These are phyloP conservation scores for Calypte anna DNA, from an alignment of 2,113 vertebrate genomes.

Conservation along the genomic window DNA sequence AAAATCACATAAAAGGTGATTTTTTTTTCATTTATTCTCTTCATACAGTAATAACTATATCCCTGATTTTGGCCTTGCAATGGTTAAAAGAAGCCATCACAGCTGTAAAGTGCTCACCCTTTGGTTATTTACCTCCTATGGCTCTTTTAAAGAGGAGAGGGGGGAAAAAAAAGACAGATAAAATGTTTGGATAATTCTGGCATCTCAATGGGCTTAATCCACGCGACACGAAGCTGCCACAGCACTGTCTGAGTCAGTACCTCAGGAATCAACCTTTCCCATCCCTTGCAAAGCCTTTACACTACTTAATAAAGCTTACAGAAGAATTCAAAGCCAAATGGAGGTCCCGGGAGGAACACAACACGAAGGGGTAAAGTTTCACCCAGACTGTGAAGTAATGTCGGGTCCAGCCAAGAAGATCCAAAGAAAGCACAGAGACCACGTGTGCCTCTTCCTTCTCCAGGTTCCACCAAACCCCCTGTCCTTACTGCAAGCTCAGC, in stretches of 20 bases:
- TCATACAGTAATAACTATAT: not conserved
- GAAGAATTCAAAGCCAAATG: not conserved
- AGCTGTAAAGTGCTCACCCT: not conserved
- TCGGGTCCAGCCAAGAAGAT: not conserved
- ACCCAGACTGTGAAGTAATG: conserved; percentile 28
- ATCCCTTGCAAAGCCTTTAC: not conserved
- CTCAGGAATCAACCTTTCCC: not conserved
- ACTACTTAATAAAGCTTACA: conserved; percentile 11
- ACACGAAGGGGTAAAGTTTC: conserved; percentile 23
- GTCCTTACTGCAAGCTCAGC: not conserved
- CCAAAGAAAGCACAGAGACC: not conserved
- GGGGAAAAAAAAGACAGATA: not conserved
- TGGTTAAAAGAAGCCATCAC: not conserved
- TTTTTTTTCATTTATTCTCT: not conserved
- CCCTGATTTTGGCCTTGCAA: not conserved
- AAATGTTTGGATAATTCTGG: not conserved
- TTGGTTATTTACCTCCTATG: not conserved
- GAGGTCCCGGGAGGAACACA: not conserved
- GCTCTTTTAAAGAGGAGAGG: not conserved
- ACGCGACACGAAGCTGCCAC: not conserved
- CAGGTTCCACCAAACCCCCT: not conserved
- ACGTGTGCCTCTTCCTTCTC: not conserved
- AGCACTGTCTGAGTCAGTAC: not conserved
- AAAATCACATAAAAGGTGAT: not conserved
- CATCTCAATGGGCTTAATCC: not conserved